These are phyloP conservation scores for Ptychodera flava DNA, from an alignment of 35 echinoderm and acorn worm species.

Conservation along the genomic window DNA sequence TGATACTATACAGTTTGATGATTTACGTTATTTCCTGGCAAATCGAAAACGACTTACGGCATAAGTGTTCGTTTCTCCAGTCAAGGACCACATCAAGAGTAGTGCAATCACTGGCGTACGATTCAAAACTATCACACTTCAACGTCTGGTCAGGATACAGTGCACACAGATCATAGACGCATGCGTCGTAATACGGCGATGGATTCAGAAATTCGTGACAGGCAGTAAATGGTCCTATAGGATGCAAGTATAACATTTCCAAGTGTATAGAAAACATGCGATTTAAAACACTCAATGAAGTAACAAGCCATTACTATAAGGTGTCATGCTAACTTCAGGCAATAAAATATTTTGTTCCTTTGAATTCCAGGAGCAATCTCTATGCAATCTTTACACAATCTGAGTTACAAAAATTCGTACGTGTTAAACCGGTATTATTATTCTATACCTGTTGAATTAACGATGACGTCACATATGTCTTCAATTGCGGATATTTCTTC, in stretches of 20 bases:
- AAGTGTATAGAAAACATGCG: too few relatives aligned
- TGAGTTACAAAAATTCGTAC: too few relatives aligned
- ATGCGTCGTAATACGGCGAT: conserved; percentile 44
- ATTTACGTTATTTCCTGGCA: too few relatives aligned
- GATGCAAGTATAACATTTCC: too few relatives aligned
- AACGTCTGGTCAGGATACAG: conserved; percentile 27
- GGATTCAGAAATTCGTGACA: conserved; percentile 31
- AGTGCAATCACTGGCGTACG: conserved; percentile 5
- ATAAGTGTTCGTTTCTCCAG: not conserved
- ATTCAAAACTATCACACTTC: conserved; percentile 51
- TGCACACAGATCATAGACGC: conserved; percentile 48
- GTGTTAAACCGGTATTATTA: too few relatives aligned
- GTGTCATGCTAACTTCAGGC: too few relatives aligned
- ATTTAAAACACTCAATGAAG: too few relatives aligned
- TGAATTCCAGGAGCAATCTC: too few relatives aligned
- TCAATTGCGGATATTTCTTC: not conserved
- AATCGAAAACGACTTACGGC: not conserved
- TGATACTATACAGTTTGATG: too few relatives aligned
- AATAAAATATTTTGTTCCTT: too few relatives aligned
- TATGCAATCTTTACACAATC: too few relatives aligned
- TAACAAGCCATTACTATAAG: too few relatives aligned
- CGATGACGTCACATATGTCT: not conserved
- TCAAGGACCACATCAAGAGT: not conserved
- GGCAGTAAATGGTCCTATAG: conserved; percentile 11
- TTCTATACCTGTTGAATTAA: not conserved